phyloP scores from a whole-genome alignment of 2,797 vertebrate genomes.

The Myoxocephalus aenaeus region DNA sequence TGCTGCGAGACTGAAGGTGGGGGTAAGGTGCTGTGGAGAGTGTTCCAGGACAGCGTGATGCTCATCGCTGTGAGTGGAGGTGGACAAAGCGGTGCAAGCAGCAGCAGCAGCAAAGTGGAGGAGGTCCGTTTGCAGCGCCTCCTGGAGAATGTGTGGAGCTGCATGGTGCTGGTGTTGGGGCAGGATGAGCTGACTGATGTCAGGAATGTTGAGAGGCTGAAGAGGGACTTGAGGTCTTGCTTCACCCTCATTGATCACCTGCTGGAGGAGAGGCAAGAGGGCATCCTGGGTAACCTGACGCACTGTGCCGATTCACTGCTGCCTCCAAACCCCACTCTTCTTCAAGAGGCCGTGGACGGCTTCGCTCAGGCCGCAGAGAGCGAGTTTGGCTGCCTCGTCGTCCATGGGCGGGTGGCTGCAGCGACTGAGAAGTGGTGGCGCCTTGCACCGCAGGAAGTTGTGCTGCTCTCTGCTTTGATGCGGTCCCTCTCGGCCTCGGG shows the following conservation, averaged over 20 bases:
- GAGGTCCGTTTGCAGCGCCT: constrained; percentile 85
- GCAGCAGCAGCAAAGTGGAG: constrained; percentile 61
- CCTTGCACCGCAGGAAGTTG: constrained; percentile 87
- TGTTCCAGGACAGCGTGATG: constrained; percentile 91
- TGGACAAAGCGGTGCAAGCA: constrained; percentile 68
- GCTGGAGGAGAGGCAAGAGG: constrained; percentile 81
- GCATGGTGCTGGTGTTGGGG: constrained; percentile 93
- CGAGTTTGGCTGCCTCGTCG: constrained; percentile 88
- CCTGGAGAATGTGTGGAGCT: constrained; percentile 90
- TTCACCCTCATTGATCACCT: constrained; percentile 90
- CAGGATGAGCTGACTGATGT: constrained; percentile 88
- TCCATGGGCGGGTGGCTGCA: constrained; percentile 82
- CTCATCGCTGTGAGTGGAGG: constrained; percentile 89
- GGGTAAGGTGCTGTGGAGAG: constrained; percentile 89
- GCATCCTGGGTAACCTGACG: constrained; percentile 88
- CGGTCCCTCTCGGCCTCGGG: constrained; percentile 81
- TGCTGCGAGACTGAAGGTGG: constrained; percentile 85
- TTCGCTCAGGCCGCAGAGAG: constrained; percentile 87
- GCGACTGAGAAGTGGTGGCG: constrained; percentile 95
- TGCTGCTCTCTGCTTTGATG: constrained; percentile 87
- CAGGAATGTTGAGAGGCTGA: constrained; percentile 91
- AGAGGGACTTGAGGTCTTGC: constrained; percentile 91
- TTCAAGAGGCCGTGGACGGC: constrained; percentile 87
- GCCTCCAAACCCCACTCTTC: constrained; percentile 76
- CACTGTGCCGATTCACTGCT: constrained; percentile 89